Evolutionary conservation across 2,888 invertebrate genomes (phyloP).

Genomic region (Mechanitis mazaeus): DNA sequence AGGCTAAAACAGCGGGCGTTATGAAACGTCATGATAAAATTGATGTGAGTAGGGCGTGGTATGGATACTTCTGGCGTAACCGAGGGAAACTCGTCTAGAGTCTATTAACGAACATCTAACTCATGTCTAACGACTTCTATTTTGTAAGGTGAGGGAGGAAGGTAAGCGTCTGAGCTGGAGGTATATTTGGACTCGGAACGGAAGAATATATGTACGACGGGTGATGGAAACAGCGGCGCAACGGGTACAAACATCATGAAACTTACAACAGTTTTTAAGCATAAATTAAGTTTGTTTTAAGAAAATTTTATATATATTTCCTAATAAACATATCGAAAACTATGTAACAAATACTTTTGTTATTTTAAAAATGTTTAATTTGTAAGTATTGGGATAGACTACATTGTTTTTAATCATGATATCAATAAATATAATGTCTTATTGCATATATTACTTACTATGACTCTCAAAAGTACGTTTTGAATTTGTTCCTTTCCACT

Average conservation of each 20-base stretch:
- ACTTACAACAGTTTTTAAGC: conserved; percentile 3
- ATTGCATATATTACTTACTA: too few species aligned
- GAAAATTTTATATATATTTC: background rate
- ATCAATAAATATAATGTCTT: too few species aligned
- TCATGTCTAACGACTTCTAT: background rate
- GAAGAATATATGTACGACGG: conserved; percentile 2
- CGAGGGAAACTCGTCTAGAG: conserved; percentile 5
- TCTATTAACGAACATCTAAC: conserved; percentile 8
- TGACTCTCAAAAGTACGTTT: too few species aligned
- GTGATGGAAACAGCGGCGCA: background rate
- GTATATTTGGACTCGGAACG: conserved; percentile 6
- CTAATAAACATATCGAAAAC: too few species aligned
- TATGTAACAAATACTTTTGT: too few species aligned
- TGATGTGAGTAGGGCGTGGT: background rate
- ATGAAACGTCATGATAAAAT: conserved; percentile 16
- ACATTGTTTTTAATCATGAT: too few species aligned
- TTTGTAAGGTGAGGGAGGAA: conserved; percentile 4
- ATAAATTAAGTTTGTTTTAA: conserved; percentile 1
- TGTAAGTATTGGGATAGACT: too few species aligned
- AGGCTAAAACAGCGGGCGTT: conserved; percentile 18
- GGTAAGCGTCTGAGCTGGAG: conserved; percentile 5
- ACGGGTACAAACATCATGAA: background rate
- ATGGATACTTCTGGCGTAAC: conserved; percentile 4
- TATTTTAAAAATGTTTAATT: too few species aligned
- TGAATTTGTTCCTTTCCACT: too few species aligned